Conservation (phyloP, 2,797 vertebrate species). For the Vultur gryphus region DNA sequence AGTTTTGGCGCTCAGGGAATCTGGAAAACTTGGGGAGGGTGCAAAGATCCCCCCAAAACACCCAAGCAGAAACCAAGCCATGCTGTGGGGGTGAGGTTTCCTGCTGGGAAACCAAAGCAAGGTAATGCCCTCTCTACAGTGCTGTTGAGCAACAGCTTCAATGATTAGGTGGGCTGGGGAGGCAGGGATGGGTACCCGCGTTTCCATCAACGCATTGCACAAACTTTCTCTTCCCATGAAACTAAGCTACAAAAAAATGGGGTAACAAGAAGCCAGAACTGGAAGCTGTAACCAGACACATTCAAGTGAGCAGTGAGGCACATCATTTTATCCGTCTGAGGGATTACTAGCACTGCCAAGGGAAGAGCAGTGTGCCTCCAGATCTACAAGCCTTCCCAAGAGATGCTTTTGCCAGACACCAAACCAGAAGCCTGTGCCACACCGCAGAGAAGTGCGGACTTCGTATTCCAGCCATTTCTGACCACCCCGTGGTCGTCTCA, state of each 20-base stretch:
- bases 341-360: not conserved
- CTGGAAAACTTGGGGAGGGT: not conserved
- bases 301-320: not conserved
- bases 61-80: not conserved
- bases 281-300: not conserved
- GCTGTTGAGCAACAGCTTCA: not conserved
- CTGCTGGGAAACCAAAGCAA: not conserved
- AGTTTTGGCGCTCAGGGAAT: not conserved
- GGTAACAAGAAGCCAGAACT: not conserved
- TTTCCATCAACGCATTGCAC: not conserved
- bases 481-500: rapidly evolving
- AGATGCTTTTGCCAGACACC: not conserved
- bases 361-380: not conserved
- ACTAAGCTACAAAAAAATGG: not conserved
- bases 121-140: not conserved
- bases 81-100: not conserved
- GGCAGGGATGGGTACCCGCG: not conserved
- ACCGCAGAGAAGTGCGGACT: not conserved
- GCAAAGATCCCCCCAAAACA: not conserved
- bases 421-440: not conserved
- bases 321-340: not conserved
- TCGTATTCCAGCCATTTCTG: not conserved
- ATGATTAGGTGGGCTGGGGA: not conserved
- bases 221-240: not conserved
- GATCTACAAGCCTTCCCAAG: not conserved